Percentiles rank a stretch among this genome's conserved stretches.
These are phyloP conservation scores for Macrotus californicus DNA, from an alignment of 2,113 vertebrate species.

Conservation along the genomic window DNA sequence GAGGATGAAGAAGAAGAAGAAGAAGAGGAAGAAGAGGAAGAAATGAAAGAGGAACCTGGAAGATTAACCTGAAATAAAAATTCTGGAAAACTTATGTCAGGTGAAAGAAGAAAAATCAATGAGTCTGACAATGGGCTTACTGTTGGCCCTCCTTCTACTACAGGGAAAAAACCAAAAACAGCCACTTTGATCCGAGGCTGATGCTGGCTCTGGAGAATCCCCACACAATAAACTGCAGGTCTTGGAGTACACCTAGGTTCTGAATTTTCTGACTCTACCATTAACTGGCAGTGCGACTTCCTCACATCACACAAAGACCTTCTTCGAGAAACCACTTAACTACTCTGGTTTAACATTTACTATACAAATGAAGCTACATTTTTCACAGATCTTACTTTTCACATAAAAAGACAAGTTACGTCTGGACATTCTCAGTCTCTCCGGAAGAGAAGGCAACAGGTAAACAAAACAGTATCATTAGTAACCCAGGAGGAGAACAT, in stretches of 20 bases:
- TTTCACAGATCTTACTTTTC: background rate
- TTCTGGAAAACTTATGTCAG: background rate
- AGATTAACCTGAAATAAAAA: background rate
- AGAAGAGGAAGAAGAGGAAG: too few relatives aligned
- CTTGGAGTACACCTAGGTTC: background rate
- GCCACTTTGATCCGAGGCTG: background rate
- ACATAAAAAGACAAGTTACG: background rate
- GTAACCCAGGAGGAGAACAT: background rate
- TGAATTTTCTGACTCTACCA: background rate
- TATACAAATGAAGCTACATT: background rate
- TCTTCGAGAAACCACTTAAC: background rate
- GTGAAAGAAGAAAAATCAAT: constrained; percentile 7
- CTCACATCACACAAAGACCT: background rate
- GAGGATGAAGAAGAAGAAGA: background rate
- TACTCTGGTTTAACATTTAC: background rate
- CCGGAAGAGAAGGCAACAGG: background rate
- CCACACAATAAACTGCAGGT: too few relatives aligned
- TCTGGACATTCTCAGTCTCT: background rate
- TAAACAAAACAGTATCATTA: background rate
- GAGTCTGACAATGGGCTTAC: background rate
- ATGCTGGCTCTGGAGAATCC: background rate
- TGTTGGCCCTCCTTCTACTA: background rate
- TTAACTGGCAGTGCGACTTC: background rate
- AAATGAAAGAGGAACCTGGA: background rate
- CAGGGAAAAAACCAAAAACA: accelerated